Evolutionary conservation across 1,140 invertebrate genomes (phyloP), one percentile per base, ranked within the genome.

Genomic region (Glomeris maerens): DNA sequence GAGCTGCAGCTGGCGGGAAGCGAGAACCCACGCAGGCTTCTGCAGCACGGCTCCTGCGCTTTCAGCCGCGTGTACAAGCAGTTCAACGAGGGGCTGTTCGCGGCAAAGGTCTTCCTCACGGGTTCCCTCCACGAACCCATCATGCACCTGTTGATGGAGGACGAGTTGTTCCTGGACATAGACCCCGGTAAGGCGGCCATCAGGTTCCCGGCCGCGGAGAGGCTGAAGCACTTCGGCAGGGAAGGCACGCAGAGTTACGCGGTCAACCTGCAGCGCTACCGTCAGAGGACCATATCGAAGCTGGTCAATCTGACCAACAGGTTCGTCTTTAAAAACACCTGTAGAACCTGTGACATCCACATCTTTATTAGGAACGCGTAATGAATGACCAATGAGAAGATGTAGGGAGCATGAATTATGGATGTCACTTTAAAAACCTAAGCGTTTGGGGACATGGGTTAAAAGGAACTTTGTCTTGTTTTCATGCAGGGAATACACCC

Each of bases 111-210:
- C 40, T 98, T 97, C 68, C 74, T 98, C 2, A 89, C 88, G 0
- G 83, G 90, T 17, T 85, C 91, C 2, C 72, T 98, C 2, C 83
- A 93, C 63, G 79, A 80, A 14, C 90, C 94, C 1, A 84, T 97
- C 36, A 84, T 95, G 77, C 77, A 83, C 40, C 72, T 97, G n/a
- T 71, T 98, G 2, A 87, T 86, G 69, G 87, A 92, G 58, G 87
- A 92, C 62, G 90, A 96, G 63, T 80, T 82, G 62, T 91, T 88
- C 67, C 73, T 94, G 38, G 91, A 96, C 52, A 80, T 93, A 27
- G 91, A 97, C 69, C 84, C 89, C 0, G 79, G 85, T 52, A 94
- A 92, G 68, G 79, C 83, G 31, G 64, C 79, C 13, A 71, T 80
- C n/a, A 74, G 82, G 52, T 86, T 86, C 63, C 72, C 78, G 28